Base-by-base conservation (phyloP, 2,888 invertebrate genomes). In the Zhuqinia jingwanae region DNA sequence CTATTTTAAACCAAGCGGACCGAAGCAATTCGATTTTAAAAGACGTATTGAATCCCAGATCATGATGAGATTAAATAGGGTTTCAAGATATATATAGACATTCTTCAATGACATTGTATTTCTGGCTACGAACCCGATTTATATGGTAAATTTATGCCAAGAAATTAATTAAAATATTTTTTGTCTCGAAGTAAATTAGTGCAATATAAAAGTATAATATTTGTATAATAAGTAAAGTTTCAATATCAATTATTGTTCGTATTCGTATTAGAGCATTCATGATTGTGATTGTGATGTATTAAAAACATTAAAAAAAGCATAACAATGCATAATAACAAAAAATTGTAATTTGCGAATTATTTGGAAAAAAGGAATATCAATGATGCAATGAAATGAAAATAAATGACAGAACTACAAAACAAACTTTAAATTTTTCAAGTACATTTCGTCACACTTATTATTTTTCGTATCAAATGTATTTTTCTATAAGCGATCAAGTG, bases 21-120 rank as follows among this genome's bases (percentile, higher is more conserved):
- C 83, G 94, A 63, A 94, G 94, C 91, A 94, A 94, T 8, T 90
- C 90, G 47, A 94, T 95, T 91, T 91, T 95, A 79, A 94, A 95
- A 92, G 94, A 94, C 92, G 94, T 94, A 30, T 92, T 95, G 63
- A 94, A 94, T 80, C 90, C 91, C 56, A 88, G 89, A 82, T 88
- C 89, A 17, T 90, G 89, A 80, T 47, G 63, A 78, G 60, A 47
- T 63, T 78, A 25, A 42, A 2, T 11, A 56, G 36, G 1, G 25
- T 10, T n/a, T 58, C 42, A 6, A 50, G 5, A 3, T 36, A 8
- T 20, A 56, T 56, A 47, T 20, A 8, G 30, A 53, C 58, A 42
- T 76, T 76, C 22, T 58, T 15, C 36, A 36, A 58, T 42, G 60
- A 80, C 17, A 75, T 85, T 80, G 65, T 70, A 63, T 27, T 60